These are phyloP conservation scores for Syncerus caffer DNA, from an alignment of 2,797 vertebrate genomes.

Conservation along the genomic window DNA sequence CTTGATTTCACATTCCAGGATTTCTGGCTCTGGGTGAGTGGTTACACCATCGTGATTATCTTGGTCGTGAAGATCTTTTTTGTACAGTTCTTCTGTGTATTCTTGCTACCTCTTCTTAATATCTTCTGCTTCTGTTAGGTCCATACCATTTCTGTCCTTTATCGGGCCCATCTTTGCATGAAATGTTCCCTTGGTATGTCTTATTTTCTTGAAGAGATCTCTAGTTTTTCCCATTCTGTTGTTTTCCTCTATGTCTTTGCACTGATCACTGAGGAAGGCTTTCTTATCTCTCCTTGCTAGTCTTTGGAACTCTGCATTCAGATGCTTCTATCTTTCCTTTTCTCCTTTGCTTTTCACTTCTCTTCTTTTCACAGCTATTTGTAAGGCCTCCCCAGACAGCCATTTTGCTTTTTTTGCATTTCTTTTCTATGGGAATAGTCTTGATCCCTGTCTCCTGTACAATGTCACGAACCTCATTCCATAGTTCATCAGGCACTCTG, in stretches of 20 bases:
- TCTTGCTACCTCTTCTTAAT: not conserved
- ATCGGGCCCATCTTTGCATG: not conserved
- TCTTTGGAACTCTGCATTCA: not conserved
- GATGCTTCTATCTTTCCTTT: fast-evolving
- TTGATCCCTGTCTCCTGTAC: not conserved
- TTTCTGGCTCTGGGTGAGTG: not conserved
- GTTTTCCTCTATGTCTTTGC: not conserved
- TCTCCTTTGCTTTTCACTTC: not conserved
- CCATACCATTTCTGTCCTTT: not conserved
- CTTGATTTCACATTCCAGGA: not conserved
- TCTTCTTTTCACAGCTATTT: not conserved
- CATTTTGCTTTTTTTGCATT: not conserved
- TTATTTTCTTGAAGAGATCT: not conserved
- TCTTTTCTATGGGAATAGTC: not conserved
- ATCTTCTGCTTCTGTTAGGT: not conserved
- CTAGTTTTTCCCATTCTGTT: fast-evolving
- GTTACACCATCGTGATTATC: not conserved
- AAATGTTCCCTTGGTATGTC: not conserved
- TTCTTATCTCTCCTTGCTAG: not conserved
- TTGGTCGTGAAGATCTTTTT: not conserved
- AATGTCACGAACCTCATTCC: not conserved
- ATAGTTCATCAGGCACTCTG: not conserved
- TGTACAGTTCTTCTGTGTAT: not conserved
- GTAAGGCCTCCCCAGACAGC: not conserved
- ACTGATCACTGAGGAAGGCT: not conserved